These are phyloP conservation scores for Apteryx mantelli DNA, from an alignment of 2,113 vertebrate species.

Conservation along the genomic window DNA sequence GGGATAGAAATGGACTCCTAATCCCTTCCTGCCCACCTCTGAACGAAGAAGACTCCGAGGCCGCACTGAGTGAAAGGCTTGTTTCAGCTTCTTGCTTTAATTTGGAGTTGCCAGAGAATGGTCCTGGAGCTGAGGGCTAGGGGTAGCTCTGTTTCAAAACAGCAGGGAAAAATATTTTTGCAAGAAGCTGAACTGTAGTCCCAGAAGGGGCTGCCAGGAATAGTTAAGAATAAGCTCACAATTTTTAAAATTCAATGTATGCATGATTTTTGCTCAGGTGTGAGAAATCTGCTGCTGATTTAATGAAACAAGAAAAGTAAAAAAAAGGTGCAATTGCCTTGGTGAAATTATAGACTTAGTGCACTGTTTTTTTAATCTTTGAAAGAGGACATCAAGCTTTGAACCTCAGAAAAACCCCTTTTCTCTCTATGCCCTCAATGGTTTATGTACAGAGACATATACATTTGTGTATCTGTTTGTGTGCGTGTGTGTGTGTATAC, in stretches of 20 bases:
- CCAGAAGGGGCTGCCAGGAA: not conserved
- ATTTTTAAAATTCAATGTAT: not conserved
- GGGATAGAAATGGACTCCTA: not conserved
- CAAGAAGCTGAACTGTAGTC: not conserved
- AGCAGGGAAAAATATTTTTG: not conserved
- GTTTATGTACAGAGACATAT: accelerated
- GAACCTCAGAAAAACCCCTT: not conserved
- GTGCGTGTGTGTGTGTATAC: too few relatives aligned
- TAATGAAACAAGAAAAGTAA: not conserved
- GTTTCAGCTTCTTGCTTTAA: not conserved
- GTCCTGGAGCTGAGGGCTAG: not conserved
- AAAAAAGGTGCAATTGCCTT: not conserved
- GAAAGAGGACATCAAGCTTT: not conserved
- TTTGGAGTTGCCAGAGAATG: not conserved
- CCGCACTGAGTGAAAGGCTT: not conserved
- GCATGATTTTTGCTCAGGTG: not conserved
- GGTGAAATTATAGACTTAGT: not conserved
- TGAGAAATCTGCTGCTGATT: constrained; percentile 2
- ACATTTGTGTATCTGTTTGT: not conserved
- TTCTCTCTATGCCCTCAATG: not conserved
- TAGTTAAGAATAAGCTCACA: not conserved
- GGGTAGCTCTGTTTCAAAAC: not conserved
- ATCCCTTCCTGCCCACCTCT: not conserved
- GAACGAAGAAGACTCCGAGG: not conserved
- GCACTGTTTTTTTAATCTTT: not conserved